phyloP scores from a whole-genome alignment of 1,140 invertebrate species.

The Muscidifurax raptorellus region DNA sequence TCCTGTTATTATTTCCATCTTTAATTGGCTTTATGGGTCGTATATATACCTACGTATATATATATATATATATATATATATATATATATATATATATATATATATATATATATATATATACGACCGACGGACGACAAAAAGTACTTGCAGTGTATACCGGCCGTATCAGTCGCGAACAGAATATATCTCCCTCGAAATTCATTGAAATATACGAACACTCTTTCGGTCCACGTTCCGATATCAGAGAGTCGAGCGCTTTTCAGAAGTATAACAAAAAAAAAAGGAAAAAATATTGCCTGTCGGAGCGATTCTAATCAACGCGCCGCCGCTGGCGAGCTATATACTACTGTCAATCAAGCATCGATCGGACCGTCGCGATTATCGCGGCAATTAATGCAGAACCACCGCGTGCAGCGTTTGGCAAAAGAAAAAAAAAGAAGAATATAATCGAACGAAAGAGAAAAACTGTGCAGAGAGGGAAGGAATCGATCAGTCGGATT shows the following conservation, averaged over 20 bases:
- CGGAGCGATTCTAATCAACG: constrained; percentile 26
- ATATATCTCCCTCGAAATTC: neutral
- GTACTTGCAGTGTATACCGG: neutral
- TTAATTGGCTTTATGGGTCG: neutral
- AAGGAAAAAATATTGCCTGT: constrained; percentile 6
- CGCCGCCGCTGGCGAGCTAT: neutral
- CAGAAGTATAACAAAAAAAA: neutral
- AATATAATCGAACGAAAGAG: neutral
- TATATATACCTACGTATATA: too few species aligned
- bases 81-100: too few species aligned
- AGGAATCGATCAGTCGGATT: constrained; percentile 5
- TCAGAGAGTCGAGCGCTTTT: neutral
- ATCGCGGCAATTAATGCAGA: constrained; percentile 30
- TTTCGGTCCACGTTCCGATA: neutral
- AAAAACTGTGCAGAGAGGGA: neutral
- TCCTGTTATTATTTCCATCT: neutral
- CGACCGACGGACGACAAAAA: neutral
- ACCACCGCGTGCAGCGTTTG: neutral
- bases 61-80: too few species aligned
- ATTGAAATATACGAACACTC: neutral
- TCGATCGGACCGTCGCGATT: neutral
- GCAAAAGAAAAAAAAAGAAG: neutral
- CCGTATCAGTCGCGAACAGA: neutral
- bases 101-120: too few species aligned
- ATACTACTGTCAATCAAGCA: constrained; percentile 16